Percentiles rank a stretch among this genome's conserved stretches.
Conservation (phyloP, 2,888 invertebrate genomes). For the Eustalomyia histrio region DNA sequence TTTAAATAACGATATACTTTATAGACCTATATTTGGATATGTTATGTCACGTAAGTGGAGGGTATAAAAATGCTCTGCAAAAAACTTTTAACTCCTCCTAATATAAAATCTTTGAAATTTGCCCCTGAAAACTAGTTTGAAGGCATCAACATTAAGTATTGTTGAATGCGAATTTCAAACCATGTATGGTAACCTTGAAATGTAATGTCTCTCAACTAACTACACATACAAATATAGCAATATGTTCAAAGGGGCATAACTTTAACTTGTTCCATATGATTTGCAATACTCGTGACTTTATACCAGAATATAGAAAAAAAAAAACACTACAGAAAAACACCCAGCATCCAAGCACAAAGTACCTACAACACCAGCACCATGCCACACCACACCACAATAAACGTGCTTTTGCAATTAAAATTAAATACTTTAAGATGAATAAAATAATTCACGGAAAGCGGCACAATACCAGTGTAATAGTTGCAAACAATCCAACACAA, state of each 20-base stretch:
- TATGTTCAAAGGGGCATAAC: constrained; percentile 63
- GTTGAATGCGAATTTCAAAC: constrained; percentile 15
- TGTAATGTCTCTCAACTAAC: constrained; percentile 15
- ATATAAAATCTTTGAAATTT: constrained; percentile 15
- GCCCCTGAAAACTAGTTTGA: constrained; percentile 63
- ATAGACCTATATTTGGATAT: no score
- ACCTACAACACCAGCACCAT: constrained; percentile 3
- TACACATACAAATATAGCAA: neutral
- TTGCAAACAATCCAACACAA: constrained; percentile 28
- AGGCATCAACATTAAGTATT: constrained; percentile 41
- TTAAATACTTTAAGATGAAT: constrained; percentile 62
- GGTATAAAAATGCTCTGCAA: no score
- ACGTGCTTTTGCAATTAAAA: constrained; percentile 66
- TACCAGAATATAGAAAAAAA: neutral
- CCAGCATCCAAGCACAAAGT: constrained; percentile 25
- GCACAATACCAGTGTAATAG: constrained; percentile 19
- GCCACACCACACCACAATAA: constrained; percentile 34
- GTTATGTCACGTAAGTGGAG: no score
- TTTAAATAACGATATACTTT: no score
- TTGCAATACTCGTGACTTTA: constrained; percentile 62
- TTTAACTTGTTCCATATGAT: constrained; percentile 62
- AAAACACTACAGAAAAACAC: constrained; percentile 14
- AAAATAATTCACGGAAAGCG: constrained; percentile 49
- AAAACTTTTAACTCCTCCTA: neutral
- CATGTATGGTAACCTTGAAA: constrained; percentile 63